Conservation (phyloP, 2,888 invertebrate species). For the Caenorhabditis wallacei region DNA sequence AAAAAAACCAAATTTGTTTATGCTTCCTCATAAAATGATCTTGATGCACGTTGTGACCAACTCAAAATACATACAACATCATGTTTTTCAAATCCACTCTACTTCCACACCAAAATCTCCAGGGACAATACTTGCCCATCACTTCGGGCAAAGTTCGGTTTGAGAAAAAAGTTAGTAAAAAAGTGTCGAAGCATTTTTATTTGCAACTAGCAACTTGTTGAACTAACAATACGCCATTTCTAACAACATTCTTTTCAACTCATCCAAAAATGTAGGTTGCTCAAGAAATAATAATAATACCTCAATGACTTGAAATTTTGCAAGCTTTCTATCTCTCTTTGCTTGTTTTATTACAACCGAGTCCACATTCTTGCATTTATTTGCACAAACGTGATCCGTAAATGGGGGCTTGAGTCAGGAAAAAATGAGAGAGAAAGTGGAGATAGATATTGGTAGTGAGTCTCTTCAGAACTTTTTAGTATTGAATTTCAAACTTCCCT, state of each 20-base stretch:
- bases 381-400: slow-evolving; percentile 60
- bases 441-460: slow-evolving; percentile 32
- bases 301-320: neutral
- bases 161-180: slow-evolving; percentile 41
- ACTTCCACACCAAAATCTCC: slow-evolving; percentile 43
- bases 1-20: slow-evolving; percentile 52
- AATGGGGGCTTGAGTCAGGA: slow-evolving; percentile 36
- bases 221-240: slow-evolving; percentile 11
- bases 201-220: slow-evolving; percentile 43
- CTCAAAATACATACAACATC: slow-evolving; percentile 51
- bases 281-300: neutral
- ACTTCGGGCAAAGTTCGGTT: slow-evolving; percentile 58
- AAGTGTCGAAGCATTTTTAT: slow-evolving; percentile 40
- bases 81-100: slow-evolving; percentile 17
- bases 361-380: slow-evolving; percentile 27
- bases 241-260: neutral
- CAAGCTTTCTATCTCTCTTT: neutral
- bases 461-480: slow-evolving; percentile 21
- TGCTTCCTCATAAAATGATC: slow-evolving; percentile 29
- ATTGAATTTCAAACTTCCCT: slow-evolving; percentile 24
- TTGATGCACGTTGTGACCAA: slow-evolving; percentile 46
- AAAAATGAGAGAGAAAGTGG: slow-evolving; percentile 37
- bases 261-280: slow-evolving; percentile 22
- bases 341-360: slow-evolving; percentile 34
- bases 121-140: slow-evolving; percentile 57